phyloP scores from a whole-genome alignment of 2,113 vertebrate species.

The Sapayoa aenigma region DNA sequence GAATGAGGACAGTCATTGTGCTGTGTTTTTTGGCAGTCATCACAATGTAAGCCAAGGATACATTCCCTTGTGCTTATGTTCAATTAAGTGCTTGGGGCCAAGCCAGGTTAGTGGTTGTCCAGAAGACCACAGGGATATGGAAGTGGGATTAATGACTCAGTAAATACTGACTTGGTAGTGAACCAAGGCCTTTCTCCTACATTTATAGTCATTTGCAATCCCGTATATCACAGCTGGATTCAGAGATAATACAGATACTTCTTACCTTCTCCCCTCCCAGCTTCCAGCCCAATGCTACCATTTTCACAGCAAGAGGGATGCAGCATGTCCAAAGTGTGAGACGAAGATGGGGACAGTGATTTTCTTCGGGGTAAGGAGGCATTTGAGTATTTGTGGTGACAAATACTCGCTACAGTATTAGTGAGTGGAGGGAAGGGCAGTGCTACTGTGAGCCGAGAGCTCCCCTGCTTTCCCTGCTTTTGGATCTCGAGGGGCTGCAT shows the following conservation, averaged over 20 bases:
- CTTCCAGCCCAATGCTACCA: background rate
- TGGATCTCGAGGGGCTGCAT: background rate
- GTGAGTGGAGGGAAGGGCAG: too few species aligned
- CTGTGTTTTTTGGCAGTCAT: background rate
- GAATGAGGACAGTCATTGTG: background rate
- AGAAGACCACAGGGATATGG: constrained; percentile 13
- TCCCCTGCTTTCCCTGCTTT: background rate
- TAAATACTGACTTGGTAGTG: background rate
- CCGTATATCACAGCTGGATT: background rate
- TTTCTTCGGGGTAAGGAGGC: background rate
- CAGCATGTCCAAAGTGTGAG: background rate
- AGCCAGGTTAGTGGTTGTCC: constrained; percentile 39
- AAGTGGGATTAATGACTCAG: constrained; percentile 28
- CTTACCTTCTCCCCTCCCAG: background rate
- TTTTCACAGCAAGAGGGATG: background rate
- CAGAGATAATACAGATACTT: background rate
- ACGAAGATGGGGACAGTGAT: background rate
- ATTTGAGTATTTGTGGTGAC: background rate
- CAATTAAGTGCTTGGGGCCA: background rate
- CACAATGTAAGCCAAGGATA: background rate
- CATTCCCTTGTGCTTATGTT: background rate
- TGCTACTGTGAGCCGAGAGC: background rate
- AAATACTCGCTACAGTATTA: too few species aligned
- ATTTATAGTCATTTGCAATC: background rate
- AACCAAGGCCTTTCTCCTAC: background rate